Evolutionary conservation across 1,140 invertebrate genomes (phyloP), one percentile per base, ranked within the genome.

Genomic region (Drosophila murphyi): DNA sequence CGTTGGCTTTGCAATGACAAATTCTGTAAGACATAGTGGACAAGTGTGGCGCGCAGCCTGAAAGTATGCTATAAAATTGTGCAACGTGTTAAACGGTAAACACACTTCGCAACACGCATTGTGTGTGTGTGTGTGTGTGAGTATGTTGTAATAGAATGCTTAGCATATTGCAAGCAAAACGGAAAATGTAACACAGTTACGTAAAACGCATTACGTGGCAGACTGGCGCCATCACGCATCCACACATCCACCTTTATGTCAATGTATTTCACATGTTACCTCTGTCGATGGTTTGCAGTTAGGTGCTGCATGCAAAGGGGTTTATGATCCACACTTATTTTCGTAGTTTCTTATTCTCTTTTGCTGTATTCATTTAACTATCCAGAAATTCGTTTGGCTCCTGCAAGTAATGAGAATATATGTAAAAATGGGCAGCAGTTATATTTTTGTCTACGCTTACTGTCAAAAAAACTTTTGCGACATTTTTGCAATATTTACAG

Each of bases 101-200:
- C 65, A 72, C 48, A 29, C 43, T 43, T 6, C 6, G 54, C 54
- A 50, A 7, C 39, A 62, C 74, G 64, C 76, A 76, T 55, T 59
- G 43, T 10, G 31, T 8, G 10, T 39, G 67, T 4, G 47, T 37
- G 48, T 37, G 63, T 61, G 63, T 6, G 61, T 29, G 39, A 20
- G 55, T 31, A n/a, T 41, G 69, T 20, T 50, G 52, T 37, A 35
- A 35, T 39, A 64, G 59, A 65, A 61, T 78, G 78, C 78, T 80
- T 74, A 78, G 75, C 78, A 80, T 78, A 80, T 79, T 80, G 75
- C 78, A 80, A 80, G 78, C 75, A 80, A 78, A 79, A 78, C 78
- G 78, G 78, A 73, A 73, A 80, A 73, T 73, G 70, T 74, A 77
- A 80, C 78, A 74, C 60, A 78, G 78, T 80, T 70, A 80, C 65